These are phyloP conservation scores for Scaeva pyrastri DNA, from an alignment of 2,888 invertebrate species.

Conservation along the genomic window DNA sequence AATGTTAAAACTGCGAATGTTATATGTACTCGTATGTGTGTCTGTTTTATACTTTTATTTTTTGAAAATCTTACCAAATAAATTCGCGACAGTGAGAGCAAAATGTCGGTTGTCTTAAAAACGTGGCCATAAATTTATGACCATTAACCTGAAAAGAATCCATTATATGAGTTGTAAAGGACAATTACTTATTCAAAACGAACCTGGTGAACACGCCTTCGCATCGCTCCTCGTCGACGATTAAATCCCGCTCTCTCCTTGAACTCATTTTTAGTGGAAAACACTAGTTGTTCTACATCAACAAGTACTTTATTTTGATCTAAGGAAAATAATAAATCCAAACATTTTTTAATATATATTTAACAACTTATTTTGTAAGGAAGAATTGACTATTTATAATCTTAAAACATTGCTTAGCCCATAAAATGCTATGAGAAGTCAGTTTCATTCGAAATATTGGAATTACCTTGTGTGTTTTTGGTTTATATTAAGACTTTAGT, in stretches of 20 bases:
- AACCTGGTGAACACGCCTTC: conserved; percentile 97
- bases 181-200: neutral
- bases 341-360: no score
- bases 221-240: conserved; percentile 98
- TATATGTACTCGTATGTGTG: conserved; percentile 28
- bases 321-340: conserved; percentile 70
- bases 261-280: conserved; percentile 91
- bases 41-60: conserved; percentile 1
- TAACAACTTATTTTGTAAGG: no score
- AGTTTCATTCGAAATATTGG: no score
- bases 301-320: conserved; percentile 85
- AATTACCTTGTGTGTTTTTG: no score
- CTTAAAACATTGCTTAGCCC: no score
- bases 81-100: conserved; percentile 99
- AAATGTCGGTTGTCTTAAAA: conserved; percentile 99
- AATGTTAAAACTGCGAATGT: conserved; percentile 17
- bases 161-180: conserved; percentile 9
- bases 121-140: conserved; percentile 99
- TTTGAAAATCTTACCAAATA: conserved; percentile 91
- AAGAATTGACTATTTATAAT: no score
- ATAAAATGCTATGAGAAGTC: no score
- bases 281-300: conserved; percentile 83
- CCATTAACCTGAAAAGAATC: conserved; percentile 88
- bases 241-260: conserved; percentile 98
- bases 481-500: no score